Evolutionary conservation across 2,888 invertebrate species (phyloP), one percentile per base, ranked within the genome.

Genomic region (Pteria penguin): DNA sequence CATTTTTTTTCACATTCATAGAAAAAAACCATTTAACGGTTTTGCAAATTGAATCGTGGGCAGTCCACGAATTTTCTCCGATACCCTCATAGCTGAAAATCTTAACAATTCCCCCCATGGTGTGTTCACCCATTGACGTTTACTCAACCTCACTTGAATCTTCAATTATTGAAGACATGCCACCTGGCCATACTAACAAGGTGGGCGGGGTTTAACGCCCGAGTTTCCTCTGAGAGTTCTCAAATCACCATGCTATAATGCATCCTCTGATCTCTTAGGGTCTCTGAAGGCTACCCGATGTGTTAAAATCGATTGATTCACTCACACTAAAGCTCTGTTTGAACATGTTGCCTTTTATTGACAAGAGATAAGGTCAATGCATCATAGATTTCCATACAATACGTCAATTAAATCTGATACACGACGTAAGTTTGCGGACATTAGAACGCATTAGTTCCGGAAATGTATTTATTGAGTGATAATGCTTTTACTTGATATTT

Each of bases 181-280:
- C 78, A 75, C 80, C 78, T 75, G 75, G 82, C 65, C 33, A 62
- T 72, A 66, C 60, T 77, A 79, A 81, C 80, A 75, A 79, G 76
- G 73, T 74, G 72, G 82, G 80, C 67, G 80, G 54, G 55, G 67
- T 65, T 70, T 65, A 24, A 18, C 55, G 72, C 60, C 70, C 11
- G 14, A 69, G 62, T 72, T 61, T 68, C 71, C 54, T 60, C 66
- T 63, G 68, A 65, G 33, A 32, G 18, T 63, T 63, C 31, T 63
- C 36, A 63, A 67, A 67, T 69, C 60, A 60, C 36, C 24, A 5
- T 8, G n/a, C 29, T 18, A 74, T 26, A 2, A 14, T 69, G n/a
- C 55, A 63, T 2, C 57, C 27, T 57, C 11, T 22, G 18, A 26
- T 27, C 26, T 8, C 22, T 33, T 62, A 36, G 52, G 68, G 55